Evolutionary conservation across 2,113 vertebrate species (phyloP), one percentile per base, ranked within the genome.

Genomic region (Hippoglossus stenolepis): DNA sequence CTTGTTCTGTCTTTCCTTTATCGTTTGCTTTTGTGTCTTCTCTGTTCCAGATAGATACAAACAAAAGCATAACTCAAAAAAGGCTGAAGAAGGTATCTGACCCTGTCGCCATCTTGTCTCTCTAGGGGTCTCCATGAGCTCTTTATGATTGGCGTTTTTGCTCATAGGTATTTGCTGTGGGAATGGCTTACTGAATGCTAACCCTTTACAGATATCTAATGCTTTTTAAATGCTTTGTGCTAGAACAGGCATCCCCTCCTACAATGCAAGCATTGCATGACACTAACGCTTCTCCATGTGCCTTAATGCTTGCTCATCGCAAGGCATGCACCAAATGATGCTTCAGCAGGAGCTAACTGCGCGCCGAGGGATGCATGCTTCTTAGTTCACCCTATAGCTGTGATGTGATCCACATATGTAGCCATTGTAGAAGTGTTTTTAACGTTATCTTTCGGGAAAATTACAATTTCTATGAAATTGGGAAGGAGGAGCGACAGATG

Each of bases 11-110:
- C 79, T 89, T 89, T 88, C 77, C 77, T 87, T 85, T 89, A 88
- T 85, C 62, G 63, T 92, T 88, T 93, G 81, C 89, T 85, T 91
- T 88, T 94, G 90, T 94, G 93, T 94, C 93, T 95, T 93, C 92
- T 96, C 90, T 96, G 91, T 96, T 97, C 95, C 95, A 96, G 96
- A 97, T 93, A 96, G 93, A 97, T 95, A 96, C 95, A 97, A 96
- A 96, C 96, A 96, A 97, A 97, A 96, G 94, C 94, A 95, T 96
- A 96, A 96, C 93, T 95, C 96, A 95, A 95, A 97, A 96, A 94
- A 94, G 89, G 92, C 93, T 73, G 77, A 93, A 93, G 93, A 95
- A 96, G 95, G 94, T 96, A 95, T 93, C 94, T 89, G 88, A 88
- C 94, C 77, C 87, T 92, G 88, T 92, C 89, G 79, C 90, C 88